Conservation (phyloP, 2,797 vertebrate genomes). For the Tapirus indicus region DNA sequence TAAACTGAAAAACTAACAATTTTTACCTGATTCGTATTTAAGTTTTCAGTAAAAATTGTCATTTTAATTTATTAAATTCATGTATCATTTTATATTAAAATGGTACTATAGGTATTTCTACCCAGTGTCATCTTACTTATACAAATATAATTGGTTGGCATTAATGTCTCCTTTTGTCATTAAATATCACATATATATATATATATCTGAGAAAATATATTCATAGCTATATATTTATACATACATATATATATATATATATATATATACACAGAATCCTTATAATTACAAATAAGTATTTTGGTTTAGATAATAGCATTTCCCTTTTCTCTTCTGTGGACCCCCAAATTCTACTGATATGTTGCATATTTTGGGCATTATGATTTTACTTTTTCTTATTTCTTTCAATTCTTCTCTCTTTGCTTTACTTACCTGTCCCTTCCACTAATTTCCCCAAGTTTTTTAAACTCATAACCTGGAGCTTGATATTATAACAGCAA, state of each 20-base stretch:
- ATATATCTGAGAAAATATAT: background rate
- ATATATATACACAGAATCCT: background rate
- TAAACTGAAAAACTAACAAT: constrained; percentile 25
- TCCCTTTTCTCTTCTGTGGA: background rate
- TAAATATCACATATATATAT: background rate
- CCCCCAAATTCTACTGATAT: background rate
- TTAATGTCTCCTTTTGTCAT: constrained; percentile 46
- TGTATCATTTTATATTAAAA: constrained; percentile 48
- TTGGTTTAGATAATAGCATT: background rate
- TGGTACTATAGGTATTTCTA: background rate
- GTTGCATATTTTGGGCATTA: background rate
- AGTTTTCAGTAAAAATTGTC: constrained; percentile 9
- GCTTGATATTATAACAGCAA: background rate
- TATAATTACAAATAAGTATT: constrained; percentile 21
- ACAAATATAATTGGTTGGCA: constrained; percentile 29
- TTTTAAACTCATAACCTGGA: background rate
- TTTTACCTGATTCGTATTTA: constrained; percentile 43
- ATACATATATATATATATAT: background rate
- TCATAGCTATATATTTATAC: background rate
- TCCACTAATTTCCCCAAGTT: background rate
- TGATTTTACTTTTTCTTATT: background rate
- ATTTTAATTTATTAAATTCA: constrained; percentile 51
- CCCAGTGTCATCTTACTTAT: constrained; percentile 10
- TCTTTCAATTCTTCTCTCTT: background rate
- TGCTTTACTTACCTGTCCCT: background rate